These are phyloP conservation scores for Euura lappo DNA, from an alignment of 1,140 invertebrate species.

Conservation along the genomic window DNA sequence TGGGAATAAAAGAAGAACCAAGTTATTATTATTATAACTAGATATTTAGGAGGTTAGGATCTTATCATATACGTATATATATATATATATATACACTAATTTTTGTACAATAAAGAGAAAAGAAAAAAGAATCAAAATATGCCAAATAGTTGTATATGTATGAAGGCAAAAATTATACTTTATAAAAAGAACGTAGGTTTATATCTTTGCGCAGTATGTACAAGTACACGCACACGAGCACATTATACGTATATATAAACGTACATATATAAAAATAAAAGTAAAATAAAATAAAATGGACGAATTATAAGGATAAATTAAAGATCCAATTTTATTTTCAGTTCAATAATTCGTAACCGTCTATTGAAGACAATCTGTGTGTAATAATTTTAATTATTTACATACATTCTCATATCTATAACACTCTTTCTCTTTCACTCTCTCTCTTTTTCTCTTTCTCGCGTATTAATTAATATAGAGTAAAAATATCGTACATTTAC, in stretches of 20 bases:
- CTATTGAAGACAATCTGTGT: too few species aligned
- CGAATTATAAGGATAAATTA: neutral
- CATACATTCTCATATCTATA: too few species aligned
- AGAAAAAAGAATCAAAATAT: conserved; percentile 36
- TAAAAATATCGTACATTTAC: too few species aligned
- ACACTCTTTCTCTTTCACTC: too few species aligned
- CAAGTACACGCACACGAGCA: neutral
- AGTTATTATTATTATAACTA: too few species aligned
- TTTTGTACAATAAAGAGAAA: conserved; percentile 45
- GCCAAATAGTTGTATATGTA: conserved; percentile 34
- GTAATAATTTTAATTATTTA: too few species aligned
- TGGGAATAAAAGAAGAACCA: too few species aligned
- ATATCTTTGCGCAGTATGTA: neutral
- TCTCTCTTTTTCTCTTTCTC: too few species aligned
- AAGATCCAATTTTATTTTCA: neutral
- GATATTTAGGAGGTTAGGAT: neutral
- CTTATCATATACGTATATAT: neutral
- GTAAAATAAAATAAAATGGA: too few species aligned
- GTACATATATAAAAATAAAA: neutral
- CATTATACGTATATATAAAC: conserved; percentile 7
- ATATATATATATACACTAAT: neutral
- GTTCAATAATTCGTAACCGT: too few species aligned
- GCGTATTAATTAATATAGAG: too few species aligned
- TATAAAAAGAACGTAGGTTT: too few species aligned
- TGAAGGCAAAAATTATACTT: neutral